Base-by-base conservation (phyloP, 2,113 vertebrate genomes). In the Muntiacus reevesi region DNA sequence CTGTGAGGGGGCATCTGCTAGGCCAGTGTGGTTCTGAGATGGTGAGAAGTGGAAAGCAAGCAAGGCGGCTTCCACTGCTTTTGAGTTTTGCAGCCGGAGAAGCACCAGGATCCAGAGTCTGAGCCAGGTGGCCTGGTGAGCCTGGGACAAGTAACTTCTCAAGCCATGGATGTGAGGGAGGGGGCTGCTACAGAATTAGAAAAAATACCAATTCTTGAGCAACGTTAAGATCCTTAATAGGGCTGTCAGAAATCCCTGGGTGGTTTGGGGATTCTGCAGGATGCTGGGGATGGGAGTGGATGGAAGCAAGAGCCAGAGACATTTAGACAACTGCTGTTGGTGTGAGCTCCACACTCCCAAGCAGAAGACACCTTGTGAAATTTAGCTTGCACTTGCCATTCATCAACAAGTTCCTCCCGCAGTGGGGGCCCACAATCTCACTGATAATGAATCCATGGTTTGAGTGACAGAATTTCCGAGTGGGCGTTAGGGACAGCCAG, bases 401-500 rank as follows among this genome's bases (percentile, higher is more conserved):
- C 1, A 9, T 3, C 30, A n/a, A 28, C 6, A 16, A 13, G 52
- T 5, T 86, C 60, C 52, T 83, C 12, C 3, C 0, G 1, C 17
- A 25, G 81, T 16, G n/a, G 60, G 50, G 71, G 17, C 55, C 85
- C 17, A 7, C 0, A 12, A 3, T 27, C 33, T 95, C 62, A 64
- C 55, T 16, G 47, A 59, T 4, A 21, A 76, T 9, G 76, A 88
- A 21, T 57, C 17, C 2, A n/a, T 0, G 28, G 17, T 62, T n/a
- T 45, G 62, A 74, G 30, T 27, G 85, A 81, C 54, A n/a, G 59
- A 43, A 40, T 9, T 79, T 45, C 52, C 40, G 43, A 85, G 8
- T 40, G 30, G 25, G 43, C n/a, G 25, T 43, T 55, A 60, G 36
- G 45, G 59, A 45, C 19, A 19, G 14, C 54, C 5, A 76, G 57